Base-by-base conservation (phyloP, 2,797 vertebrate genomes). In the Lophius americanus region DNA sequence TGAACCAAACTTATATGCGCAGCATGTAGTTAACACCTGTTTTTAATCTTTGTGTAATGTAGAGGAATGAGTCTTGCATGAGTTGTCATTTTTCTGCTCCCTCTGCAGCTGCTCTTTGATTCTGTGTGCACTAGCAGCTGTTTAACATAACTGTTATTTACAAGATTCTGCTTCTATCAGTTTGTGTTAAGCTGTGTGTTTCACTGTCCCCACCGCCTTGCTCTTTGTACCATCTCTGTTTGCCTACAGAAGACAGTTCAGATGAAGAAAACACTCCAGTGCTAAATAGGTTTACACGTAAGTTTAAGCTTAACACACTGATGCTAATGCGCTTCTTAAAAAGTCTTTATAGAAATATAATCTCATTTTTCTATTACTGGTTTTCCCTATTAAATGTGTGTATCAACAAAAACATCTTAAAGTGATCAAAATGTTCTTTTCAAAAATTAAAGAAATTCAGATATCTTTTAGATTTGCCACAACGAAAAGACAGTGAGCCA, bases 261-360 rank as follows among this genome's bases (percentile, higher is more conserved):
- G 93, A 92, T 88, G 94, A 94, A 76, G 93, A 94, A 87, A 88
- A 73, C 90, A 78, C 73, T 68, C 79, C 92, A 73, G 85, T 90
- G 87, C 85, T 92, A 83, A 92, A 85, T 93, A 94, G 89, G 86
- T 93, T 93, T 79, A 92, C 92, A 93, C 90, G 92, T 94, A 93
- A 94, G 93, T 94, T 71, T 73, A 59, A 86, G 82, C 79, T 73
- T 63, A 58, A 73, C 80, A 71, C 44, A 52, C 37, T 70, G 50
- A 74, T 65, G 64, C 71, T 81, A 9, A 65, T 64, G 35, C 52
- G 56, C 70, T 74, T 32, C 68, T 71, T 65, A 5, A 46, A 4
- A 32, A 58, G 2, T 32, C 48, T 38, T 49, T 9, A 7, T 23
- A 11, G 7, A 38, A 43, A 46, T 33, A 5, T 38, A 43, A 8